Conservation (phyloP, 1,140 invertebrate genomes). For the Pseudachorutes palmiensis region DNA sequence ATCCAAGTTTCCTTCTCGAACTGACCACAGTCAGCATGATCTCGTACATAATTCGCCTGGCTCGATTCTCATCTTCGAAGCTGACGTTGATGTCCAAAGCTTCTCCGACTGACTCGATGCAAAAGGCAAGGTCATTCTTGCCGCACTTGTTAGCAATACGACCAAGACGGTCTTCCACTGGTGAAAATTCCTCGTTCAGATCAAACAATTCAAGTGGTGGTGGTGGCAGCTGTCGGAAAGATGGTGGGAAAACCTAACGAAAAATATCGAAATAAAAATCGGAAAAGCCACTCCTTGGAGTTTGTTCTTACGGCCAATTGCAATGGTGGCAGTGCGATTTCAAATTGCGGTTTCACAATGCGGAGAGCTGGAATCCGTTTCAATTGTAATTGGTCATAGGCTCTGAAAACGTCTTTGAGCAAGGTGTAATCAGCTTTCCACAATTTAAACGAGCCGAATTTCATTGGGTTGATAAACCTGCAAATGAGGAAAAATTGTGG, state of each 20-base stretch:
- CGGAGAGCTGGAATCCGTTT: conserved; percentile 78
- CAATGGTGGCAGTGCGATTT: conserved; percentile 84
- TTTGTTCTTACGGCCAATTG: conserved; percentile 84
- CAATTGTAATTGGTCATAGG: conserved; percentile 75
- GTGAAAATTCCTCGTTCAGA: conserved; percentile 94
- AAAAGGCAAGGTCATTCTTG: conserved; percentile 48
- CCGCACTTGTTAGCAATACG: conserved; percentile 90
- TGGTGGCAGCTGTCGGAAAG: conserved; percentile 82
- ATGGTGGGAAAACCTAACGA: conserved; percentile 92
- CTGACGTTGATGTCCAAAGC: conserved; percentile 20
- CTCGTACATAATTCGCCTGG: not conserved
- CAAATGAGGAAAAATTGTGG: not conserved
- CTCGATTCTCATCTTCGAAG: not conserved
- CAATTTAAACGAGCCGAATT: conserved; percentile 76
- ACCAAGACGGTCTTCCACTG: conserved; percentile 78
- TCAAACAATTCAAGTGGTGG: conserved; percentile 93
- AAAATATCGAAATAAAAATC: no score
- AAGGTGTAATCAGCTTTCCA: conserved; percentile 77
- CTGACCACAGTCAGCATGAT: not conserved
- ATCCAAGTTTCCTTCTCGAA: not conserved
- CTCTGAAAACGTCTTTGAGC: conserved; percentile 74
- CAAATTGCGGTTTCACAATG: conserved; percentile 92
- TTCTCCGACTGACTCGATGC: conserved; percentile 23
- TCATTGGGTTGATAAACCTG: conserved; percentile 38
- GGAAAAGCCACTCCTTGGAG: no score